Evolutionary conservation across 2,888 invertebrate genomes (phyloP).

Genomic region (Hypomecis atomaria): DNA sequence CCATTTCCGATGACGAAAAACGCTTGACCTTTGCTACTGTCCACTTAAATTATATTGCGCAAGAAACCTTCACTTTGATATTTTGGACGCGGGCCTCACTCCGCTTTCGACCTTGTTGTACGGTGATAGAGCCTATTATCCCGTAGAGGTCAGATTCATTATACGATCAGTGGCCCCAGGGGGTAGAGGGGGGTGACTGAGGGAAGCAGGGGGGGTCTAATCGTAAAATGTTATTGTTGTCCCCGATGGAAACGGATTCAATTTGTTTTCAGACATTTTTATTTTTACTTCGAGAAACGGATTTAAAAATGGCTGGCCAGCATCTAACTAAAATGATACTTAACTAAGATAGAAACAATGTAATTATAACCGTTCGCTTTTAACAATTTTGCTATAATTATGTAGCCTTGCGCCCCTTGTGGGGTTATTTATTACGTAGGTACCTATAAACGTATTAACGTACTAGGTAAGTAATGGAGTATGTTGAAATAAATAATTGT

Average conservation of each 20-base stretch:
- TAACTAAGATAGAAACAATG: too few relatives aligned
- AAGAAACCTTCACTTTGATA: conserved; percentile 30
- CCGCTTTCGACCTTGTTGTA: conserved; percentile 25
- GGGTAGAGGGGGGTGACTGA: conserved; percentile 18
- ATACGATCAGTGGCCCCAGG: conserved; percentile 34
- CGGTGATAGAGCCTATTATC: conserved; percentile 27
- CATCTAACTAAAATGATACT: too few relatives aligned
- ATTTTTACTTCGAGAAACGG: conserved; percentile 17
- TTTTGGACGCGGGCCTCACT: conserved; percentile 22
- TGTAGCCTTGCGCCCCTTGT: too few relatives aligned
- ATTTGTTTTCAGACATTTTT: conserved; percentile 35
- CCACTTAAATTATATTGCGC: conserved; percentile 11
- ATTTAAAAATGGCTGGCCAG: neutral
- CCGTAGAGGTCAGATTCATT: conserved; percentile 22
- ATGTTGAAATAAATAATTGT: too few relatives aligned
- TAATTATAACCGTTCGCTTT: too few relatives aligned
- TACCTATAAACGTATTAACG: too few relatives aligned
- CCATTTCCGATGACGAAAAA: conserved; percentile 21
- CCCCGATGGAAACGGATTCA: conserved; percentile 40
- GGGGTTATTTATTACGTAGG: too few relatives aligned
- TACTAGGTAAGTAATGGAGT: too few relatives aligned
- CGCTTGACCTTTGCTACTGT: conserved; percentile 51
- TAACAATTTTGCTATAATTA: too few relatives aligned
- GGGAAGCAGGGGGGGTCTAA: conserved; percentile 38
- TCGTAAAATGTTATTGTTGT: conserved; percentile 48